Percentiles rank a stretch among this genome's conserved stretches.
Evolutionary conservation across 1,140 invertebrate genomes (phyloP).

Genomic region (Nephila pilipes): DNA sequence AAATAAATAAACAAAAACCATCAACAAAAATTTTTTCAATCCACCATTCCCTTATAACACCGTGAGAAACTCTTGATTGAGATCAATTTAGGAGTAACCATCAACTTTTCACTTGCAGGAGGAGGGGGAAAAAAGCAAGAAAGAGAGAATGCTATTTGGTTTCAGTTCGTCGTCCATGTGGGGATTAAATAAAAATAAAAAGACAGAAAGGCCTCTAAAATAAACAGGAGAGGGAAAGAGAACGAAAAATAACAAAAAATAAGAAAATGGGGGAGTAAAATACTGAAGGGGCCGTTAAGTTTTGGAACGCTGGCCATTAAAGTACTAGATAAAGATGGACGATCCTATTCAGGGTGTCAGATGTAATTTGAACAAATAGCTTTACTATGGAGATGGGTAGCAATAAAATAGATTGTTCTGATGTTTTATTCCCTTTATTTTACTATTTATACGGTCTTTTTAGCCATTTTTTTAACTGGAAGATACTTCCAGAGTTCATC

Average conservation of each 20-base stretch:
- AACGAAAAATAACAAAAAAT: neutral
- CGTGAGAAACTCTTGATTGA: neutral
- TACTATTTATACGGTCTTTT: slow-evolving; percentile 64
- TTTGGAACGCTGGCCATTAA: slow-evolving; percentile 72
- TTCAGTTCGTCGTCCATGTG: neutral
- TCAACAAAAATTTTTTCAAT: too few species aligned
- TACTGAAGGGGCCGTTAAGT: slow-evolving; percentile 51
- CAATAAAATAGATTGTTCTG: slow-evolving; percentile 74
- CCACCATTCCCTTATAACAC: too few species aligned
- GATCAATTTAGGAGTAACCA: neutral
- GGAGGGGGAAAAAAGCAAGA: neutral
- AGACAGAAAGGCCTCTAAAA: neutral
- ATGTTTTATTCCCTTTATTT: slow-evolving; percentile 70
- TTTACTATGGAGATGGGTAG: slow-evolving; percentile 65
- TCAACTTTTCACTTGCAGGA: neutral
- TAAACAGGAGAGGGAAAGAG: neutral
- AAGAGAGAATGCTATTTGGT: slow-evolving; percentile 42
- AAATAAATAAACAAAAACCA: too few species aligned
- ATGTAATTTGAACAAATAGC: slow-evolving; percentile 69
- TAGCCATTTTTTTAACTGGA: slow-evolving; percentile 46
- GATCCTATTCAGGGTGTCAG: slow-evolving; percentile 51
- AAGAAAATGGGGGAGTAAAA: slow-evolving; percentile 2
- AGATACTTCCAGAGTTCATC: slow-evolving; percentile 65
- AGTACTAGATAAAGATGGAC: slow-evolving; percentile 67
- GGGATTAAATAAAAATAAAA: neutral